Percentiles rank a stretch among this genome's conserved stretches.
Conservation (phyloP, 2,113 vertebrate species). For the Sphyrna mokarran region DNA sequence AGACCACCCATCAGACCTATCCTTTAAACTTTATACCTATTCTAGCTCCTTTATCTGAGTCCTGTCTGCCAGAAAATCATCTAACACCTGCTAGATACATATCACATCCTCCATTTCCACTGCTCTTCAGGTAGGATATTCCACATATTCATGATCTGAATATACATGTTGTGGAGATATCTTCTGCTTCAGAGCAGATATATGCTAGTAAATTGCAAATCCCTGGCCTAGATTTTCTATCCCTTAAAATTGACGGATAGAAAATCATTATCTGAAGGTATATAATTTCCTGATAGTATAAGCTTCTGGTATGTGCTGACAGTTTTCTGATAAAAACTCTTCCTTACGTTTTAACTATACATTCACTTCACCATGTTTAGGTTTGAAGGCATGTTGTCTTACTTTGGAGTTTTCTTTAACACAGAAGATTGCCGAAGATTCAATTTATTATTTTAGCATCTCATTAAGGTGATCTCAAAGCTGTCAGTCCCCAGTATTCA, state of each 20-base stretch:
- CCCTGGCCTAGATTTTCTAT: background rate
- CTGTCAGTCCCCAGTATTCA: background rate
- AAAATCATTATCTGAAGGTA: background rate
- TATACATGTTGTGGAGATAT: background rate
- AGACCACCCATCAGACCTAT: background rate
- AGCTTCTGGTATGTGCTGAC: background rate
- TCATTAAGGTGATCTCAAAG: background rate
- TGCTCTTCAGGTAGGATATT: background rate
- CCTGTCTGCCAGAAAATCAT: background rate
- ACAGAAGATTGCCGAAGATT: background rate
- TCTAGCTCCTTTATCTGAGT: background rate
- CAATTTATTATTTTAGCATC: background rate
- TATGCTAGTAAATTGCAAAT: background rate
- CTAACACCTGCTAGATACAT: background rate
- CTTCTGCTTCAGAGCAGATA: background rate
- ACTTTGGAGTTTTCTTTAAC: background rate
- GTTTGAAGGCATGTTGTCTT: background rate
- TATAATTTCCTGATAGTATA: background rate
- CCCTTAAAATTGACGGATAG: background rate
- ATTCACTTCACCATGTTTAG: background rate
- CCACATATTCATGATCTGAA: background rate
- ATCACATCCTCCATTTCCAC: background rate
- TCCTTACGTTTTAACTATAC: background rate
- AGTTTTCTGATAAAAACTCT: background rate
- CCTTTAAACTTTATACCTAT: background rate